Percentiles rank a stretch among this genome's conserved stretches.
phyloP scores from a whole-genome alignment of 2,888 invertebrate genomes.

The Eumerus sabulonum region DNA sequence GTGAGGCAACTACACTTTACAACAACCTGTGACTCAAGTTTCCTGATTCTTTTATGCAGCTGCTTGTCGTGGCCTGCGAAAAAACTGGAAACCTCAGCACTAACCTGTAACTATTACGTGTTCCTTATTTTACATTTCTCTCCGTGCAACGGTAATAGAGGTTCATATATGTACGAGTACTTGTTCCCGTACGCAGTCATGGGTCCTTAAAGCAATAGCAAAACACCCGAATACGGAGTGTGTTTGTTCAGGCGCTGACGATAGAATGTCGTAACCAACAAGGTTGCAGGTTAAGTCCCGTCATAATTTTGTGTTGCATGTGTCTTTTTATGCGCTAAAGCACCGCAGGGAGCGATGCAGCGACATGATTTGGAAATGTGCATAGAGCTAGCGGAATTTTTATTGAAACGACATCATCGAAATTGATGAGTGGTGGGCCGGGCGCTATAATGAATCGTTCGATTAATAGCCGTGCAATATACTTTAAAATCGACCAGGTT shows the following conservation, averaged over 20 bases:
- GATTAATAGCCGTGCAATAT: too few species aligned
- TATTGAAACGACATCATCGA: too few species aligned
- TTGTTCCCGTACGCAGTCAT: constrained; percentile 30
- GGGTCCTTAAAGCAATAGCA: constrained; percentile 41
- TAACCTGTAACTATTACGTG: constrained; percentile 41
- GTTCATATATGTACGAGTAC: too few species aligned
- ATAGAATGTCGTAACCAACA: constrained; percentile 15
- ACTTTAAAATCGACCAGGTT: too few species aligned
- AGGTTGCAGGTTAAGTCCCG: constrained; percentile 15
- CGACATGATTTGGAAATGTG: too few species aligned
- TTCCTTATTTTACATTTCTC: too few species aligned
- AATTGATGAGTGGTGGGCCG: too few species aligned
- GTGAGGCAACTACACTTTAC: constrained; percentile 19
- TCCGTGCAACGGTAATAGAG: too few species aligned
- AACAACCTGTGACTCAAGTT: constrained; percentile 48
- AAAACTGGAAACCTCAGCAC: constrained; percentile 17
- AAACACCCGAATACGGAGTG: constrained; percentile 26
- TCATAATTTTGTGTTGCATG: constrained; percentile 6
- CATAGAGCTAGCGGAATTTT: too few species aligned
- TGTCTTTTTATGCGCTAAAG: not conserved
- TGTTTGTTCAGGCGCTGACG: constrained; percentile 5
- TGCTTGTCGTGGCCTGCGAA: constrained; percentile 13
- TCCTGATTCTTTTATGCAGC: constrained; percentile 9
- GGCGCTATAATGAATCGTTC: too few species aligned
- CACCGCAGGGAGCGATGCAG: too few species aligned